phyloP scores from a whole-genome alignment of 2,113 vertebrate genomes.

The Psephotus haematonotus region DNA sequence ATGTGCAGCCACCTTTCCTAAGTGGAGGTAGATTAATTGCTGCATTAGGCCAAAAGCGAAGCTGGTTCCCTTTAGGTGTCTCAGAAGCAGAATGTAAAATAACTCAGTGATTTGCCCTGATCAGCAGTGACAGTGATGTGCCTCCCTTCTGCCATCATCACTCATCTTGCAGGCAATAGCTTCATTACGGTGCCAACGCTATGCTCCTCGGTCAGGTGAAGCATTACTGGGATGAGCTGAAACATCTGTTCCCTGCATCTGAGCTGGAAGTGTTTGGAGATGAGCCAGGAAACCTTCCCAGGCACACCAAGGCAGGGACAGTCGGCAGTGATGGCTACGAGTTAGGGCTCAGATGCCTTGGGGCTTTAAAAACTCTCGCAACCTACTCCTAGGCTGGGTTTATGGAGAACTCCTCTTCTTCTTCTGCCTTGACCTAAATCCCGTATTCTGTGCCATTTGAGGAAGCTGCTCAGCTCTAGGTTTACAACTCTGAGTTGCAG shows the following conservation, averaged over 20 bases:
- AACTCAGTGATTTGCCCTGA: slow-evolving; percentile 38
- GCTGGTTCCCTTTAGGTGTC: background rate
- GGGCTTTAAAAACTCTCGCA: background rate
- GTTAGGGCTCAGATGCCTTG: background rate
- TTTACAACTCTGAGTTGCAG: accelerated
- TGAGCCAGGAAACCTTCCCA: background rate
- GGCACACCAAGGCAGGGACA: background rate
- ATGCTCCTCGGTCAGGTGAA: slow-evolving; percentile 5
- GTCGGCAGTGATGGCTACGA: background rate
- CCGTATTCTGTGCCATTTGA: accelerated
- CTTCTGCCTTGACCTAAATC: background rate
- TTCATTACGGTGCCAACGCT: background rate
- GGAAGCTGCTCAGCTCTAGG: accelerated
- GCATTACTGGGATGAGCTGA: background rate
- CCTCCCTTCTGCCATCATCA: slow-evolving; percentile 32
- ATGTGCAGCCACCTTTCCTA: background rate
- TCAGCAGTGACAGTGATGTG: slow-evolving; percentile 1
- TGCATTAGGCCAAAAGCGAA: background rate
- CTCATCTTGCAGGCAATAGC: slow-evolving; percentile 35
- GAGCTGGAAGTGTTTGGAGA: background rate
- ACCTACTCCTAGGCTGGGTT: background rate
- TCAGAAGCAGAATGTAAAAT: background rate
- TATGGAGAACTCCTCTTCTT: background rate
- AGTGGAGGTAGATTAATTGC: background rate
- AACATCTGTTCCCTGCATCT: slow-evolving; percentile 29